Percentiles rank a stretch among this genome's conserved stretches.
Conservation (phyloP, 2,113 vertebrate genomes). For the Nettapus auritus region DNA sequence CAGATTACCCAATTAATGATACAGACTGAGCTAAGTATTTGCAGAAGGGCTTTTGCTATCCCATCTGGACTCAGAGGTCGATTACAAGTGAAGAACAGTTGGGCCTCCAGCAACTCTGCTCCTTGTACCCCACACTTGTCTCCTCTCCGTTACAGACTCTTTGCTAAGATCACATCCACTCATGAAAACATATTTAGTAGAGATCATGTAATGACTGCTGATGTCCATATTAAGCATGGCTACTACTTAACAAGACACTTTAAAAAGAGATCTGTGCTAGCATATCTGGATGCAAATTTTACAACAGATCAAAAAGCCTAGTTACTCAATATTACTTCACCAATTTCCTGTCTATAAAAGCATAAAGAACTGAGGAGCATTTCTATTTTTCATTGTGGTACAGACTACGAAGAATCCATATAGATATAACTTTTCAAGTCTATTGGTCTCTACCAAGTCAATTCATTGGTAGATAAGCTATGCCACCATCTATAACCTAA, state of each 20-base stretch:
- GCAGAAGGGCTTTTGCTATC: background rate
- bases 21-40: background rate
- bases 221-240: background rate
- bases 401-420: background rate
- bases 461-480: background rate
- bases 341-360: background rate
- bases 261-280: background rate
- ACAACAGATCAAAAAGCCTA: background rate
- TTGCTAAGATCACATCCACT: background rate
- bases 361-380: background rate
- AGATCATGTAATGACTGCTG: background rate
- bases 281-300: background rate
- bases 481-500: background rate
- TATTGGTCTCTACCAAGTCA: background rate
- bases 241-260: background rate
- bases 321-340: background rate
- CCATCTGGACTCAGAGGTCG: background rate
- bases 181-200: background rate
- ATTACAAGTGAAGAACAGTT: background rate
- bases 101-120: background rate
- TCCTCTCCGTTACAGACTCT: background rate
- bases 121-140: background rate
- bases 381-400: background rate
- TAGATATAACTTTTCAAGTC: background rate
- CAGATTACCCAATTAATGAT: background rate